Base-by-base conservation (phyloP, 1,140 invertebrate species). In the Charaxes varanes region DNA sequence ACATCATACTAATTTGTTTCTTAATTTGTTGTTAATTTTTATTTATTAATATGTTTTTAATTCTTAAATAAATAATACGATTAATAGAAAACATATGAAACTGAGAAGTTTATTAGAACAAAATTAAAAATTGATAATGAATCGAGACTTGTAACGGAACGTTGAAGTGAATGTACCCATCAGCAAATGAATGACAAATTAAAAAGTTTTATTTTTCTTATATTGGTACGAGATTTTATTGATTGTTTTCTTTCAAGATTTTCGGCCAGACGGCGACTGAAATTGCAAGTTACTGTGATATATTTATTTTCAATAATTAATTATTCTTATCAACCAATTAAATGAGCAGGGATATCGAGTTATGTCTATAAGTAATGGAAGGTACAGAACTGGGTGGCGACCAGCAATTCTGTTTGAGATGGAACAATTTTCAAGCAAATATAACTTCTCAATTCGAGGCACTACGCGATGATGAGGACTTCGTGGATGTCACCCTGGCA, bases 371-470 rank as follows among this genome's bases (percentile, higher is more conserved):
- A 84, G 82, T 83, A 84, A 85, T 85, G 82, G 82, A 85, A 84
- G 81, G 83, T 74, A 83, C 85, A 85, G 84, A 84, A 83, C 71
- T 86, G 80, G 86, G 83, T 77, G 87, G 87, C 76, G 88, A 90
- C 71, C 91, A 95, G 88, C 93, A 94, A 86, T 95, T 94, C 87
- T 95, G 93, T 88, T 88, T 95, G 82, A 90, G 93, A 87, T 96
- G 94, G 94, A 95, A 95, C 88, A 94, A 95, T 87, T 94, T 94
- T 89, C 92, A 94, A 85, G 91, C 91, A 51, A 95, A 94, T 84
- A 93, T 95, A 82, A 91, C 91, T 64, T 90, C 90, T 76, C 91
- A 92, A 84, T 91, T 93, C 85, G 91, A 92, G 84, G 88, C 89
- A 62, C 85, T 93, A 62, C 86, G 91, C 69, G 90, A 90, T 87